These are phyloP conservation scores for Cephus pygmeus DNA, from an alignment of 2,888 invertebrate genomes.

Conservation along the genomic window DNA sequence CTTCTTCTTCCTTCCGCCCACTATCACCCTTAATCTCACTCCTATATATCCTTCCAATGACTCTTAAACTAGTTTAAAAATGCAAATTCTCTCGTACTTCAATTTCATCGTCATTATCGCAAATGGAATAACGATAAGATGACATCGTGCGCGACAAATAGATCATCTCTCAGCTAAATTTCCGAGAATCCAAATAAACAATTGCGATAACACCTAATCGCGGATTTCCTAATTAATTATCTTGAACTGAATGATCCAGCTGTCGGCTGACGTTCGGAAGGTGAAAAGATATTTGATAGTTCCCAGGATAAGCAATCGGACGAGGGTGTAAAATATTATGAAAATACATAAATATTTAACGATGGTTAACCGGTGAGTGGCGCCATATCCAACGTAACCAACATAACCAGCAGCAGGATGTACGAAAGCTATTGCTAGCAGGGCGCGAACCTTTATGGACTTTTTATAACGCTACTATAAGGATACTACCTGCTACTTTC, in stretches of 20 bases:
- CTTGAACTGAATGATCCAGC: background rate
- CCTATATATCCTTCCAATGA: background rate
- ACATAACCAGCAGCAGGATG: background rate
- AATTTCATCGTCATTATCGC: background rate
- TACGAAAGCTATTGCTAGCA: slow-evolving; percentile 22
- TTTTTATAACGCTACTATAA: slow-evolving; percentile 41
- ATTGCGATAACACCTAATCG: background rate
- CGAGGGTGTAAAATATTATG: slow-evolving; percentile 51
- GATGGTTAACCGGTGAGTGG: slow-evolving; percentile 45
- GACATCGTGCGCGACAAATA: too few relatives aligned
- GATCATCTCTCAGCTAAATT: too few relatives aligned
- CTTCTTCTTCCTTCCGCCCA: background rate
- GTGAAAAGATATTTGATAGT: background rate
- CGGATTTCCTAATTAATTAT: background rate
- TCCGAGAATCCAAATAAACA: background rate
- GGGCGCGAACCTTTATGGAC: slow-evolving; percentile 43
- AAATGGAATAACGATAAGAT: background rate
- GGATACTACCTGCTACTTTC: background rate
- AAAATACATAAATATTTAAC: slow-evolving; percentile 55
- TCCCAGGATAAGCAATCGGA: slow-evolving; percentile 22
- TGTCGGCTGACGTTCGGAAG: background rate
- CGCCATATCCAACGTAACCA: background rate
- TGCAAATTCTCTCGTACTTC: background rate
- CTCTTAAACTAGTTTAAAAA: background rate
- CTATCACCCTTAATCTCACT: background rate